Evolutionary conservation across 2,797 vertebrate genomes (phyloP).

Genomic region (Crenuchus spilurus): DNA sequence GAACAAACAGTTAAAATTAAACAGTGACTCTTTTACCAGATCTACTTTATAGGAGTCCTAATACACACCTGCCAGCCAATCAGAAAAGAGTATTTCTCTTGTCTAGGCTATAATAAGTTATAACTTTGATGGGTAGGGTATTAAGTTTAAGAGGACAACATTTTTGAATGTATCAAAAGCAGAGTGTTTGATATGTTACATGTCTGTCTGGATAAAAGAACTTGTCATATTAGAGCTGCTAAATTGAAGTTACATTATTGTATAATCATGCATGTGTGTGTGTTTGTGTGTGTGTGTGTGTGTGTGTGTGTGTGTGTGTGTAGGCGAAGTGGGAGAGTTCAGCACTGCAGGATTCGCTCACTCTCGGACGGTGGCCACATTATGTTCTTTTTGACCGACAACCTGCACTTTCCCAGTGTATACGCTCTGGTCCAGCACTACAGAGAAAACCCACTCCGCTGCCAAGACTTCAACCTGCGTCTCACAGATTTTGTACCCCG

Average conservation of each 20-base stretch:
- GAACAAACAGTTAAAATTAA: no score
- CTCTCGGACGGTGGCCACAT: slow-evolving; percentile 71
- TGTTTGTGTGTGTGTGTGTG: slow-evolving; percentile 3
- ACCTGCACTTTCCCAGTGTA: slow-evolving; percentile 87
- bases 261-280: background rate
- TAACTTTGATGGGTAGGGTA: no score
- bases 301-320: background rate
- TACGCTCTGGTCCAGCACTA: slow-evolving; percentile 92
- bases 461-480: slow-evolving; percentile 91
- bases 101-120: no score
- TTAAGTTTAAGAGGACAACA: no score
- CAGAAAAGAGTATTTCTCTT: no score
- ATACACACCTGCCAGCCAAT: no score
- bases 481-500: slow-evolving; percentile 89
- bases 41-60: no score
- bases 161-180: no score
- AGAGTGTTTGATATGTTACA: no score
- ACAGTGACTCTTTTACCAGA: no score
- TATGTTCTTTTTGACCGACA: slow-evolving; percentile 89
- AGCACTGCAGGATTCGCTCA: slow-evolving; percentile 93
- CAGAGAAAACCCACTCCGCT: slow-evolving; percentile 86
- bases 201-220: background rate
- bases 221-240: background rate
- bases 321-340: slow-evolving; percentile 90
- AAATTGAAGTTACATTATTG: no score